Evolutionary conservation across 2,113 vertebrate species (phyloP).

Genomic region (Otis tarda): DNA sequence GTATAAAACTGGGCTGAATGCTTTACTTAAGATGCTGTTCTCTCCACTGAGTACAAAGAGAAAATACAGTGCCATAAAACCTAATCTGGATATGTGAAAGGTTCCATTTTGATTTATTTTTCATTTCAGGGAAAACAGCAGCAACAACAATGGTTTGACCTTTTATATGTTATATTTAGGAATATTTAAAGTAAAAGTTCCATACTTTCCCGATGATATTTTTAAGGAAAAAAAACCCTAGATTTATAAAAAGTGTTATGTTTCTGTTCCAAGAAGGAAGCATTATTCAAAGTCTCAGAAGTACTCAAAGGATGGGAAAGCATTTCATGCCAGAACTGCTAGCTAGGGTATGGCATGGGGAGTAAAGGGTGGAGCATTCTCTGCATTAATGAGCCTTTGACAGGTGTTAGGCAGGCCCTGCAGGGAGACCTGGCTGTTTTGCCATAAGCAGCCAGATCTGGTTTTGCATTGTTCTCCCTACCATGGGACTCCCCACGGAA

Average conservation of each 20-base stretch:
- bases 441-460: no score
- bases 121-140: background rate
- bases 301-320: background rate
- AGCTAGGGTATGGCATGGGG: no score
- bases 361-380: fast-evolving
- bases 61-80: background rate
- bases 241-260: background rate
- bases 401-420: background rate
- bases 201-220: background rate
- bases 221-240: fast-evolving
- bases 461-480: background rate
- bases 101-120: background rate
- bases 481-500: fast-evolving
- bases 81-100: background rate
- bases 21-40: background rate
- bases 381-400: background rate
- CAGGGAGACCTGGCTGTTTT: background rate
- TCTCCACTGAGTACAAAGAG: background rate
- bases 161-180: background rate
- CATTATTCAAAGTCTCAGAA: background rate
- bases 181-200: background rate
- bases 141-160: background rate
- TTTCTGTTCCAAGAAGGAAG: background rate
- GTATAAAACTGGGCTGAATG: background rate
- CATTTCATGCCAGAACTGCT: background rate